A percentile compares a stretch with the other conserved stretches of the same genome.
phyloP scores from a whole-genome alignment of 1,140 invertebrate genomes.

The Scaptomyza montana region DNA sequence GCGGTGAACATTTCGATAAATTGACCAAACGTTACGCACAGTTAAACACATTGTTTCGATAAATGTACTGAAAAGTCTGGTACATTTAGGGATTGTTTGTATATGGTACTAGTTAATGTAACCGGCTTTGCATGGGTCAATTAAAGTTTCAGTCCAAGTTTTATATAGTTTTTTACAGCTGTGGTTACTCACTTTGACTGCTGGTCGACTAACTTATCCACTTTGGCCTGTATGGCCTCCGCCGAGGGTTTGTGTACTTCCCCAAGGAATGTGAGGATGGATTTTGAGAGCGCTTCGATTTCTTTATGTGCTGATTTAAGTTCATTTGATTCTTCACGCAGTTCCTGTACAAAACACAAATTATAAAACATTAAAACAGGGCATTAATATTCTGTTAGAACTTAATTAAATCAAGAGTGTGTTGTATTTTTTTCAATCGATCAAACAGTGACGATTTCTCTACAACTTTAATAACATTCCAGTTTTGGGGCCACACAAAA shows the following conservation, averaged over 20 bases:
- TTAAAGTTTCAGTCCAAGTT: background rate
- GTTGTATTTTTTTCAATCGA: slow-evolving; percentile 14
- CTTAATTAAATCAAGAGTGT: background rate
- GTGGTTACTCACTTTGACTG: slow-evolving; percentile 85
- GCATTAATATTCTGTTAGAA: slow-evolving; percentile 10
- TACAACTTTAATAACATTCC: slow-evolving; percentile 54
- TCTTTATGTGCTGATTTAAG: slow-evolving; percentile 85
- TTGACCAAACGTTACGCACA: slow-evolving; percentile 49
- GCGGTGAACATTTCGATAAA: slow-evolving; percentile 53
- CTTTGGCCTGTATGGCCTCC: slow-evolving; percentile 85
- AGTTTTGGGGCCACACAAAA: slow-evolving; percentile 42
- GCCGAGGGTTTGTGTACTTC: slow-evolving; percentile 85
- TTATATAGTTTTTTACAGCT: slow-evolving; percentile 9
- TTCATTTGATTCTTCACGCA: slow-evolving; percentile 86
- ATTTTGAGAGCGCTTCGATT: slow-evolving; percentile 85
- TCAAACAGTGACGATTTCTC: slow-evolving; percentile 24
- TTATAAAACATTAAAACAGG: slow-evolving; percentile 26
- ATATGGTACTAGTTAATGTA: too few species aligned
- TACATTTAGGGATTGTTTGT: slow-evolving; percentile 1
- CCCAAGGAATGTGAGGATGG: slow-evolving; percentile 86
- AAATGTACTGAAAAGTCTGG: background rate
- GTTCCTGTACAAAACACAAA: slow-evolving; percentile 84
- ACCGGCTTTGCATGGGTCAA: too few species aligned
- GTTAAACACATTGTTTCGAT: slow-evolving; percentile 37
- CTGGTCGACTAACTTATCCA: slow-evolving; percentile 85